Conservation (phyloP, 92 coral and sea anemone species). For the Diadumene lineata region DNA sequence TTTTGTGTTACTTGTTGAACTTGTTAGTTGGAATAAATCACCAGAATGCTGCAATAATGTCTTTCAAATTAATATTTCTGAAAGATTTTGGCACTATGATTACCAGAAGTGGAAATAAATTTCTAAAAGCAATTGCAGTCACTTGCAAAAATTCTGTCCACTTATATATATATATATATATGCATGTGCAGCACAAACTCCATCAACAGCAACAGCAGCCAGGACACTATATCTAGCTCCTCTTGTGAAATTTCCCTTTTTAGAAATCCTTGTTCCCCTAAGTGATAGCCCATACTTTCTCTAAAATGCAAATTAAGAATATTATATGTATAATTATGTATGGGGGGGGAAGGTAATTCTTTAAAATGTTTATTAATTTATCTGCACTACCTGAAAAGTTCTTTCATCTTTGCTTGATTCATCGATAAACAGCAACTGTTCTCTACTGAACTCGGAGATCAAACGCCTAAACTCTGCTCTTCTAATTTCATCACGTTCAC, state of each 20-base stretch:
- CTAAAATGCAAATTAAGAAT: conserved; percentile 15
- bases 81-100: too few species aligned
- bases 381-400: too few species aligned
- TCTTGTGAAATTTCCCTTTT: conserved; percentile 41
- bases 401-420: neutral
- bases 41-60: too few species aligned
- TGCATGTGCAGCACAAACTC: conserved; percentile 38
- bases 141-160: too few species aligned
- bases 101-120: too few species aligned
- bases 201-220: conserved; percentile 38
- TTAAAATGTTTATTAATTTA: too few species aligned
- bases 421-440: conserved; percentile 24
- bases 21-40: too few species aligned
- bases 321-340: neutral
- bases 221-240: conserved; percentile 45
- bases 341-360: neutral
- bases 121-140: too few species aligned
- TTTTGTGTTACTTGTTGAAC: too few species aligned
- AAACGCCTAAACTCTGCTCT: conserved; percentile 12
- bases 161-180: too few species aligned
- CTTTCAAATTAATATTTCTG: too few species aligned
- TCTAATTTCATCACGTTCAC: conserved; percentile 36
- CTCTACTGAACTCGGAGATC: conserved; percentile 23
- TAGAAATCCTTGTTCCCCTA: conserved; percentile 29
- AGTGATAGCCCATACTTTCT: conserved; percentile 40